phyloP scores from a whole-genome alignment of 1,140 invertebrate species.

The Dryas iulia region DNA sequence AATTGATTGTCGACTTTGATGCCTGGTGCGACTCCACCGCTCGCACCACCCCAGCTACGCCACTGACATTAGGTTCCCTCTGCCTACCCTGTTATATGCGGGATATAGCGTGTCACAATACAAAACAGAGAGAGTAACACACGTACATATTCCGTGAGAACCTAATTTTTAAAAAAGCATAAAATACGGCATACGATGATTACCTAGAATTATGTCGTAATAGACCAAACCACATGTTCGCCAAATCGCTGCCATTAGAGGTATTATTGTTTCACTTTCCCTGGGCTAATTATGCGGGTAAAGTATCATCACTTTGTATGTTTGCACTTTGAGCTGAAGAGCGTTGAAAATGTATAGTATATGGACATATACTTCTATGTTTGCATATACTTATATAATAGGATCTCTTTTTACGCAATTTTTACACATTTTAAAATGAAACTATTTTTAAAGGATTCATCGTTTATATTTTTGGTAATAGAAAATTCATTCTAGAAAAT shows the following conservation, averaged over 20 bases:
- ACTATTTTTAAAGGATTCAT: too few relatives aligned
- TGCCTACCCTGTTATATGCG: too few relatives aligned
- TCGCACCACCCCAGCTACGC: too few relatives aligned
- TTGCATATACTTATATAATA: too few relatives aligned
- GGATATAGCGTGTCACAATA: too few relatives aligned
- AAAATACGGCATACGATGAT: neutral
- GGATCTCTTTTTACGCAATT: too few relatives aligned
- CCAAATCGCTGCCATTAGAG: conserved; percentile 22
- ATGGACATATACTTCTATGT: neutral
- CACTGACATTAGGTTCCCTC: too few relatives aligned
- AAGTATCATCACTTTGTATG: conserved; percentile 8
- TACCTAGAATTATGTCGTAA: conserved; percentile 8
- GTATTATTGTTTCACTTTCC: conserved; percentile 22
- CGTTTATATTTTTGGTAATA: too few relatives aligned
- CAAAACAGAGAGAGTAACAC: neutral
- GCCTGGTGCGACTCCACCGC: too few relatives aligned
- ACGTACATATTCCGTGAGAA: neutral
- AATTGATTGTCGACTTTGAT: too few relatives aligned
- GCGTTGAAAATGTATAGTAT: neutral
- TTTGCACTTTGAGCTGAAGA: neutral
- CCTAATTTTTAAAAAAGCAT: neutral
- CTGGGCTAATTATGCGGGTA: conserved; percentile 19
- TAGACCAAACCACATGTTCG: conserved; percentile 2
- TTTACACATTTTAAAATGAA: too few relatives aligned
- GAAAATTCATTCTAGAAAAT: too few relatives aligned